Percentiles rank a stretch among this genome's conserved stretches.
These are phyloP conservation scores for Xanthia icteritia DNA, from an alignment of 2,888 invertebrate species.

Conservation along the genomic window DNA sequence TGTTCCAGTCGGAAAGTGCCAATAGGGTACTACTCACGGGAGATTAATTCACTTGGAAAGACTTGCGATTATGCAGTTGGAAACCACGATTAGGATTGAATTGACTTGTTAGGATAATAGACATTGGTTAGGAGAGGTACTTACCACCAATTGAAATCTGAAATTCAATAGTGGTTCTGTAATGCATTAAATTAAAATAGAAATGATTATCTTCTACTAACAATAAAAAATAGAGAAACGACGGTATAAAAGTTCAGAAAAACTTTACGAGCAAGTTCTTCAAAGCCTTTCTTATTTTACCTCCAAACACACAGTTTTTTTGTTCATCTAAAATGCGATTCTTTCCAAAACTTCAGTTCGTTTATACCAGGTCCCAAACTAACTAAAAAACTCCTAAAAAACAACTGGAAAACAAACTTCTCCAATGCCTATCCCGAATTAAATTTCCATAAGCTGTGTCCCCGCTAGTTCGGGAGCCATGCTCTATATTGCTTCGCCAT, in stretches of 20 bases:
- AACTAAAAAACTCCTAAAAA: neutral
- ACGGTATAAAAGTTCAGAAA: too few relatives aligned
- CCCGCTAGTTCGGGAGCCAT: constrained; percentile 52
- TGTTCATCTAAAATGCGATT: neutral
- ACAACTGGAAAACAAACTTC: constrained; percentile 1
- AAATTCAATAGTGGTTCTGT: neutral
- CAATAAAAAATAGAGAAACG: neutral
- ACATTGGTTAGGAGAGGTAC: neutral
- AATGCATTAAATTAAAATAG: neutral
- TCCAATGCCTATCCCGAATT: constrained; percentile 16
- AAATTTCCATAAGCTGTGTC: constrained; percentile 46
- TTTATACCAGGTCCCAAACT: neutral
- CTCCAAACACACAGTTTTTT: neutral
- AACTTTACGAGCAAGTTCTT: neutral
- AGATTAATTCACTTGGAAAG: neutral
- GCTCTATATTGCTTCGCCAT: constrained; percentile 63
- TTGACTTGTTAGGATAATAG: neutral
- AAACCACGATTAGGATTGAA: neutral
- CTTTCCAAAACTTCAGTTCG: neutral
- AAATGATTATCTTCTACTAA: neutral
- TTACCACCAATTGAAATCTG: neutral
- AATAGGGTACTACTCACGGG: neutral
- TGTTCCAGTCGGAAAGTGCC: too few relatives aligned
- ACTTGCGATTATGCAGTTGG: neutral
- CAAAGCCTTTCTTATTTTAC: neutral